Evolutionary conservation across 2,888 invertebrate genomes (phyloP).

Genomic region (Orchestes rusci): DNA sequence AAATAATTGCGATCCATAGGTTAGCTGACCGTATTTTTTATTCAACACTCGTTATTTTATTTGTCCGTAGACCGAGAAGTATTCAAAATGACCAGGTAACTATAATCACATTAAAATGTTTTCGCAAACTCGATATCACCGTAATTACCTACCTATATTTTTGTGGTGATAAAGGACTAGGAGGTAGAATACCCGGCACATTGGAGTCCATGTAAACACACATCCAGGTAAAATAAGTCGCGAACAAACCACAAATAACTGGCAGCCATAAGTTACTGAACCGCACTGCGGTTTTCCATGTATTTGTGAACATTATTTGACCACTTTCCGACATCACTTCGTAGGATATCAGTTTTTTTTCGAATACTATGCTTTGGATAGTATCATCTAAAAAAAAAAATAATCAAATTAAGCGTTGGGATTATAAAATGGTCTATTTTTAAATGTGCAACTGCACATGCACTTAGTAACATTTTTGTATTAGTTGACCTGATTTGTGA

Average conservation of each 20-base stretch:
- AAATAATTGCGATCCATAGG: too few species aligned
- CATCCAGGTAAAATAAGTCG: slow-evolving; percentile 51
- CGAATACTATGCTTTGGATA: slow-evolving; percentile 31
- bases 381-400: slow-evolving; percentile 24
- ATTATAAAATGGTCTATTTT: neutral
- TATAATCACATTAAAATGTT: neutral
- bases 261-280: slow-evolving; percentile 41
- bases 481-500: slow-evolving; percentile 4
- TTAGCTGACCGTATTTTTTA: too few species aligned
- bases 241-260: slow-evolving; percentile 44
- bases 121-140: too few species aligned
- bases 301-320: slow-evolving; percentile 36
- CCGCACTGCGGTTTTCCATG: slow-evolving; percentile 37
- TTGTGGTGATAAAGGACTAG: slow-evolving; percentile 50
- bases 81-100: too few species aligned
- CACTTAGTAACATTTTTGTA: too few species aligned
- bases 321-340: slow-evolving; percentile 38
- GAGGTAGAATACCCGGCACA: slow-evolving; percentile 53
- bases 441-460: neutral
- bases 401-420: neutral
- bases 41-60: too few species aligned
- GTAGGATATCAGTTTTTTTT: slow-evolving; percentile 35
- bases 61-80: too few species aligned
- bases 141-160: slow-evolving; percentile 43
- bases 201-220: slow-evolving; percentile 56